Conservation (phyloP, 2,797 vertebrate species). For the Micromesistius poutassou region DNA sequence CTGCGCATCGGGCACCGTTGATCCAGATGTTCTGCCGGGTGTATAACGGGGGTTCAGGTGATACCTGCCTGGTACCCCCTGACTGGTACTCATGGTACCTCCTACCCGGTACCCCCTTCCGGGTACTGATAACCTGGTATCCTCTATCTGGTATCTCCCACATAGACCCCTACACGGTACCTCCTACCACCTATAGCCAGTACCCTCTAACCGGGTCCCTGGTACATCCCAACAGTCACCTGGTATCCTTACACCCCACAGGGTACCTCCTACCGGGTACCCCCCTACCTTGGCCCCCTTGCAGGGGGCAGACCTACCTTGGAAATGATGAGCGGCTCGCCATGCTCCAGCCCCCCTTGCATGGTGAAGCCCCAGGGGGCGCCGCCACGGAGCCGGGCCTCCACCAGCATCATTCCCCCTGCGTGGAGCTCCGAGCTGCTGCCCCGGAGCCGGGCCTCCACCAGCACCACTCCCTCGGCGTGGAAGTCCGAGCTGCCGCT, state of each 20-base stretch:
- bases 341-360: slow-evolving; percentile 88
- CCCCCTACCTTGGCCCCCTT: not conserved
- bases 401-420: slow-evolving; percentile 77
- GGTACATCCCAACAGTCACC: not conserved
- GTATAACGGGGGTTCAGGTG: not conserved
- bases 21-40: too few relatives aligned
- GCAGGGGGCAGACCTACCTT: slow-evolving; percentile 76
- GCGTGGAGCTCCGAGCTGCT: slow-evolving; percentile 36
- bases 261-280: not conserved
- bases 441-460: slow-evolving; percentile 84
- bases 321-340: slow-evolving; percentile 89
- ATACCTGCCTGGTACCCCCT: not conserved
- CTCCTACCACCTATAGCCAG: too few relatives aligned
- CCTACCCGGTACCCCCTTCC: not conserved
- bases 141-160: too few relatives aligned
- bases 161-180: too few relatives aligned
- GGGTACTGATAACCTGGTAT: too few relatives aligned
- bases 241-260: not conserved
- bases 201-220: not conserved
- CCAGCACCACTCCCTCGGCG: slow-evolving; percentile 71
- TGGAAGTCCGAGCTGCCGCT: slow-evolving; percentile 34
- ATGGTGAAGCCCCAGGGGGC: slow-evolving; percentile 95
- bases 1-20: too few relatives aligned
- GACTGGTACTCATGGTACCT: not conserved
- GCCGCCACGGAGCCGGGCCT: slow-evolving; percentile 84